Evolutionary conservation across 2,888 invertebrate genomes (phyloP).

Genomic region (Cremastinae sp.): DNA sequence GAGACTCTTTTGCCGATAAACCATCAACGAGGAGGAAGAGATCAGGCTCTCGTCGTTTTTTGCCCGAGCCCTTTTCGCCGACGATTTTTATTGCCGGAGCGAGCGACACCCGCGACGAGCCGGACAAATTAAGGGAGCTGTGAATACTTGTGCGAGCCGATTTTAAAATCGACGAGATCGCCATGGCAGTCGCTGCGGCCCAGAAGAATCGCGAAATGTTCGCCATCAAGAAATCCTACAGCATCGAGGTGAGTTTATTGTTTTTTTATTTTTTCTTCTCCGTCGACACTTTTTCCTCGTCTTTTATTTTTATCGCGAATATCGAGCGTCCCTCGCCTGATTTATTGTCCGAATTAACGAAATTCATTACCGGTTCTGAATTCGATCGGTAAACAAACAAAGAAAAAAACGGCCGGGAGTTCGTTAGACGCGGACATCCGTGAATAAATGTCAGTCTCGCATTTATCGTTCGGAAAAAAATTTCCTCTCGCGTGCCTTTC

Average conservation of each 20-base stretch:
- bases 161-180: conserved; percentile 67
- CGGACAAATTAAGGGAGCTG: conserved; percentile 38
- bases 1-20: conserved; percentile 56
- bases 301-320: neutral
- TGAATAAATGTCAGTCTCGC: too few relatives aligned
- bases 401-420: too few relatives aligned
- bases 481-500: neutral
- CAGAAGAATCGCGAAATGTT: conserved; percentile 98
- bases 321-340: neutral
- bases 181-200: conserved; percentile 94
- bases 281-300: neutral
- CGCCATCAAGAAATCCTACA: conserved; percentile 98
- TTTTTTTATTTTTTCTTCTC: neutral
- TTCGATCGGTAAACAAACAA: too few relatives aligned
- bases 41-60: conserved; percentile 50
- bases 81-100: conserved; percentile 52
- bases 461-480: too few relatives aligned
- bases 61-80: conserved; percentile 35
- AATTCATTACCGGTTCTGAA: too few relatives aligned
- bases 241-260: conserved; percentile 92
- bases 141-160: conserved; percentile 60
- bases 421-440: too few relatives aligned
- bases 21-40: conserved; percentile 40
- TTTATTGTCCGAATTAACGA: too few relatives aligned
- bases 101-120: conserved; percentile 13